phyloP scores from a whole-genome alignment of 2,888 invertebrate genomes.

The Chesias legatella region DNA sequence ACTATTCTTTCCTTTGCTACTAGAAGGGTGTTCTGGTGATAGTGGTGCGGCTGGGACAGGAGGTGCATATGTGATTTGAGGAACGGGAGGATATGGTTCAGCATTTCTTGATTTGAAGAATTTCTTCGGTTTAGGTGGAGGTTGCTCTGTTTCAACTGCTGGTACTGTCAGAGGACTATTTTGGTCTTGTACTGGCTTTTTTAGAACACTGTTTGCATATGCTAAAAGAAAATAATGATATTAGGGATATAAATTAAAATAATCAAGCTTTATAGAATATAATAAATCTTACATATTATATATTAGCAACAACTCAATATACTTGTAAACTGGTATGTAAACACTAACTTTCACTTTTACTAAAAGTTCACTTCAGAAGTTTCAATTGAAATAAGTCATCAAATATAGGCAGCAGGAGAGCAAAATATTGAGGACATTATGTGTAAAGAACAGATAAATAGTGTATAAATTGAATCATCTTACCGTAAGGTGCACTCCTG shows the following conservation, averaged over 20 bases:
- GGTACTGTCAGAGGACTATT: slow-evolving; percentile 78
- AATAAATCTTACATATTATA: no score
- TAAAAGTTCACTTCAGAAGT: no score
- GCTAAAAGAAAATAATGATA: slow-evolving; percentile 47
- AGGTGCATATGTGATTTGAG: slow-evolving; percentile 75
- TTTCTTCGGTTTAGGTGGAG: slow-evolving; percentile 89
- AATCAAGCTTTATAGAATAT: no score
- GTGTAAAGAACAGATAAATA: no score
- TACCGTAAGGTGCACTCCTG: slow-evolving; percentile 88
- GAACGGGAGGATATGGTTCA: slow-evolving; percentile 79
- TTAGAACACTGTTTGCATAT: slow-evolving; percentile 60
- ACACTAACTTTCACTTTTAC: neutral
- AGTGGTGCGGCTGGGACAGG: slow-evolving; percentile 67
- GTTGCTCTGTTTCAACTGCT: slow-evolving; percentile 73
- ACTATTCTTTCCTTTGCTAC: slow-evolving; percentile 62
- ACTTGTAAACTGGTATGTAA: no score
- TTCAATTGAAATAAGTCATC: no score
- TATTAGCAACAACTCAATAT: no score
- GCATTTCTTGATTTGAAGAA: slow-evolving; percentile 93
- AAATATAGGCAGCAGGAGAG: no score
- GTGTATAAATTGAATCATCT: slow-evolving; percentile 40
- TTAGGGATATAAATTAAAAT: no score
- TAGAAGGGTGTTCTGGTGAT: slow-evolving; percentile 68
- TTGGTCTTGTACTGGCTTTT: slow-evolving; percentile 76
- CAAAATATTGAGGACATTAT: no score